Percentiles rank a stretch among this genome's conserved stretches.
phyloP scores from a whole-genome alignment of 1,140 invertebrate genomes.

The Mercenaria mercenaria region DNA sequence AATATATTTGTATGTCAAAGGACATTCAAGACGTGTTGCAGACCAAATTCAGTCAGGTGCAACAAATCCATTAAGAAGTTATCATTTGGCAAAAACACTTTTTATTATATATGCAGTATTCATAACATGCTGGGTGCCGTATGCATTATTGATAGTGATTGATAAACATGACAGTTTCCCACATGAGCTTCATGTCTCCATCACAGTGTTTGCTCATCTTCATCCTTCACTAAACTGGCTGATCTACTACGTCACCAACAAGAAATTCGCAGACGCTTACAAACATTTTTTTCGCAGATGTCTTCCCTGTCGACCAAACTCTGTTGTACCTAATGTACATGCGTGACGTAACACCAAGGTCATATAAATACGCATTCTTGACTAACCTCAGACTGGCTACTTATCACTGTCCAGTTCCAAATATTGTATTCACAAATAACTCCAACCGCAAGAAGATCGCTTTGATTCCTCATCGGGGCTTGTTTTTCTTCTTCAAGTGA shows the following conservation, averaged over 20 bases:
- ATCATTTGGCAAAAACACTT: conserved; percentile 67
- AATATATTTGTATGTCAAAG: conserved; percentile 68
- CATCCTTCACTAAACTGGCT: conserved; percentile 78
- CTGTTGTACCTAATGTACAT: no score
- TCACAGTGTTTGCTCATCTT: conserved; percentile 73
- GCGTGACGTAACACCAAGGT: no score
- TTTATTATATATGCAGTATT: conserved; percentile 77
- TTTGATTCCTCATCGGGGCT: no score
- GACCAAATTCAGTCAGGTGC: not conserved
- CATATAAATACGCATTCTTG: no score
- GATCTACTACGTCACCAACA: conserved; percentile 75
- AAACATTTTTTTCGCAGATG: not conserved
- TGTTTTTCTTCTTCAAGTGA: no score
- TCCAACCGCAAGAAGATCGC: no score
- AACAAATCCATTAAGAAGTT: not conserved
- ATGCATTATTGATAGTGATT: conserved; percentile 70
- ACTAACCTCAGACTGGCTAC: no score
- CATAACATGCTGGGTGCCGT: no score
- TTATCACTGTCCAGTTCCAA: no score
- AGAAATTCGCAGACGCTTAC: conserved; percentile 71
- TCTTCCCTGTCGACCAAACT: not conserved
- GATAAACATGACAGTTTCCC: conserved; percentile 66
- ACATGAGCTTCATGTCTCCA: conserved; percentile 66
- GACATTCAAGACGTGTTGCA: conserved; percentile 41
- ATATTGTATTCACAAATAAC: no score